phyloP scores from a whole-genome alignment of 2,113 vertebrate genomes.

The Siniperca knerii region DNA sequence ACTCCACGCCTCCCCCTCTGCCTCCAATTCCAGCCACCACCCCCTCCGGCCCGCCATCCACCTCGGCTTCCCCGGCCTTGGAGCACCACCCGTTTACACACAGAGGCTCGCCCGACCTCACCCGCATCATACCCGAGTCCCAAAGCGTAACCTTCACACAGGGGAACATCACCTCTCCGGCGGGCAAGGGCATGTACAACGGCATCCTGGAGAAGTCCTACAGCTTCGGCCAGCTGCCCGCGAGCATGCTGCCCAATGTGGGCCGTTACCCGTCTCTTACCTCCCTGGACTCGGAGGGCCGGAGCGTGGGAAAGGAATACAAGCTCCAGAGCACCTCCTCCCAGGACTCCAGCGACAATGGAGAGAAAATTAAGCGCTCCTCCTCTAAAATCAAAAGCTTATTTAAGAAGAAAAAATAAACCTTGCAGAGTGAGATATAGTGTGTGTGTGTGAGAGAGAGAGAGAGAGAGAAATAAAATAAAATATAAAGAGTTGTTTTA shows the following conservation, averaged over 20 bases:
- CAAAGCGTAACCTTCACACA: slow-evolving; percentile 90
- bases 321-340: slow-evolving; percentile 91
- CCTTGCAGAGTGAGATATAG: slow-evolving; percentile 35
- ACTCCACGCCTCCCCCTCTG: slow-evolving; percentile 79
- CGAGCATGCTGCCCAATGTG: slow-evolving; percentile 85
- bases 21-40: slow-evolving; percentile 79
- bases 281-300: slow-evolving; percentile 89
- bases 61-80: slow-evolving; percentile 80
- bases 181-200: slow-evolving; percentile 91
- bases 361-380: slow-evolving; percentile 94
- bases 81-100: slow-evolving; percentile 83
- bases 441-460: slow-evolving; percentile 20
- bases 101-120: slow-evolving; percentile 91
- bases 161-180: slow-evolving; percentile 31
- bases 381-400: slow-evolving; percentile 97
- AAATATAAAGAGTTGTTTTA: slow-evolving; percentile 65
- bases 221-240: slow-evolving; percentile 94
- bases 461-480: slow-evolving; percentile 1
- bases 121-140: slow-evolving; percentile 88
- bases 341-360: slow-evolving; percentile 93
- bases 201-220: slow-evolving; percentile 98
- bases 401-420: slow-evolving; percentile 95
- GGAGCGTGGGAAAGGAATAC: slow-evolving; percentile 85
- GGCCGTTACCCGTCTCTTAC: slow-evolving; percentile 90
- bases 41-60: slow-evolving; percentile 83